Evolutionary conservation across 2,888 invertebrate genomes (phyloP).

Genomic region (Drosophila parthenogenetica): DNA sequence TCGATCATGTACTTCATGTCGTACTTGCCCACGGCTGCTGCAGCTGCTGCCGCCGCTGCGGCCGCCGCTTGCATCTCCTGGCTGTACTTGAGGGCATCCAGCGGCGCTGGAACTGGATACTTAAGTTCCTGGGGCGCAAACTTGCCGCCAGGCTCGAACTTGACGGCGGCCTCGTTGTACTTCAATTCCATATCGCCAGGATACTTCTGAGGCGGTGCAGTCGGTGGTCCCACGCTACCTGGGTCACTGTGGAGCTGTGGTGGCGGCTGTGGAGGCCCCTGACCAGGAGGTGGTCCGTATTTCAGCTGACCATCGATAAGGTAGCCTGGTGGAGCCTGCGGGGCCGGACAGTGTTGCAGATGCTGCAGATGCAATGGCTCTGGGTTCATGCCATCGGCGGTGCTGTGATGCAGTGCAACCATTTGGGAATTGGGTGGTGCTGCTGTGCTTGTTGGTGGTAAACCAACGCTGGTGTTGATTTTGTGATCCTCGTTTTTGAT

Average conservation of each 20-base stretch:
- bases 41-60: constrained; percentile 64
- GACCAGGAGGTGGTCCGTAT: constrained; percentile 73
- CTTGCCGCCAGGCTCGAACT: constrained; percentile 79
- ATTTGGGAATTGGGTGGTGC: constrained; percentile 50
- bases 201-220: constrained; percentile 79
- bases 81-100: constrained; percentile 83
- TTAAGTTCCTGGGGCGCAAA: constrained; percentile 85
- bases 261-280: constrained; percentile 64
- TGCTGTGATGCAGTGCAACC: constrained; percentile 60
- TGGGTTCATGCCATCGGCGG: constrained; percentile 68
- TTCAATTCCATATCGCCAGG: constrained; percentile 83
- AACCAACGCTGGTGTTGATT: constrained; percentile 45
- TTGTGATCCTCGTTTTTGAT: constrained; percentile 85
- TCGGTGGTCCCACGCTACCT: constrained; percentile 59
- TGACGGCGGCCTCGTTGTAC: constrained; percentile 82
- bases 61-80: constrained; percentile 84
- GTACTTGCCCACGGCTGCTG: constrained; percentile 81
- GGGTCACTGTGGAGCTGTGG: constrained; percentile 75
- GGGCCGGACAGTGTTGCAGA: constrained; percentile 65
- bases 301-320: constrained; percentile 82
- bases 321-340: constrained; percentile 76
- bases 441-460: constrained; percentile 46
- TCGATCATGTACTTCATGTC: constrained; percentile 85
- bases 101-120: constrained; percentile 84
- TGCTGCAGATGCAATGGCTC: constrained; percentile 84